phyloP scores from a whole-genome alignment of 2,113 vertebrate species.

The Alligator mississippiensis region DNA sequence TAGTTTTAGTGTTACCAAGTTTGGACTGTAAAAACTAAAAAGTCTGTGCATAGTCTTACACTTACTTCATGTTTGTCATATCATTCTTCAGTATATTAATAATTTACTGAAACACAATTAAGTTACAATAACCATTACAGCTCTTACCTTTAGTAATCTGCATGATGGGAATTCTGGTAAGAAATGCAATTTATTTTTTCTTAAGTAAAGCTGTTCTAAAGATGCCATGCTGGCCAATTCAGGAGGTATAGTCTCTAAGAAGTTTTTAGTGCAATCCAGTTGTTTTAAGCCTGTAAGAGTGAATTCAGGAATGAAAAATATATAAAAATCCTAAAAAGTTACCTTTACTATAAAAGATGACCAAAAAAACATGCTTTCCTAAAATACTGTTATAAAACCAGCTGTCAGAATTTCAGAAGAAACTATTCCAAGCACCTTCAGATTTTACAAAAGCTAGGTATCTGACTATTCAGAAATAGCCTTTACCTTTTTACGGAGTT shows the following conservation, averaged over 20 bases:
- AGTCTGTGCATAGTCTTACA: neutral
- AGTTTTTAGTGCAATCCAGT: constrained; percentile 93
- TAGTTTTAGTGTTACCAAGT: neutral
- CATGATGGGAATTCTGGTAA: constrained; percentile 85
- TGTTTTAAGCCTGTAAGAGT: constrained; percentile 83
- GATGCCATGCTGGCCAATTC: constrained; percentile 85
- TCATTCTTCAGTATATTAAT: neutral
- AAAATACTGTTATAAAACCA: neutral
- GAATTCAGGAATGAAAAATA: neutral
- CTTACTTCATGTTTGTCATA: neutral
- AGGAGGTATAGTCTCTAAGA: constrained; percentile 85
- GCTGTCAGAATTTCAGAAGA: neutral
- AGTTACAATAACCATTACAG: neutral
- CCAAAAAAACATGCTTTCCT: neutral
- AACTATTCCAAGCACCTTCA: neutral
- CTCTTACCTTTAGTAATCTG: constrained; percentile 86
- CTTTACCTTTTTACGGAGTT: neutral
- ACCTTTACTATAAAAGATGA: neutral
- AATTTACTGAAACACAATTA: neutral
- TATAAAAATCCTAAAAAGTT: neutral
- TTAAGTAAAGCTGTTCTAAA: constrained; percentile 92
- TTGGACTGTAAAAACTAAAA: neutral
- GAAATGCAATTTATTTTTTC: constrained; percentile 88
- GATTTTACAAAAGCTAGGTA: neutral
- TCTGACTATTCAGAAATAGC: neutral